Evolutionary conservation across 2,888 invertebrate species (phyloP), one percentile per base, ranked within the genome.

Genomic region (Apoda limacodes): DNA sequence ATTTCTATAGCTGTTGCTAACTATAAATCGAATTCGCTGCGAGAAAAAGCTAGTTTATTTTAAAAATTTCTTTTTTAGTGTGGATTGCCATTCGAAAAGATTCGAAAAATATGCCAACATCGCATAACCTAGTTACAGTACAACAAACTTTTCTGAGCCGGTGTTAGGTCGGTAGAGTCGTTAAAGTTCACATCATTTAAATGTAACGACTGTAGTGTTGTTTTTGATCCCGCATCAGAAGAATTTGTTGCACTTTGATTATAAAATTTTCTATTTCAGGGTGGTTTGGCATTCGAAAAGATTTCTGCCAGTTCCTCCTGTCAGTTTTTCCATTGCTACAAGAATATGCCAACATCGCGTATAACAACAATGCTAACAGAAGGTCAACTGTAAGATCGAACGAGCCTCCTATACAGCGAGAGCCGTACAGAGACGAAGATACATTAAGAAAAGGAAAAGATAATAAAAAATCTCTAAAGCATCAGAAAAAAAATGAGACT

Each of bases 201-300:
- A 19, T 19, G 19, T 19, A 19, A 19, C 19, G 9, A 9, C 9
- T 19, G 5, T 21, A 1, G 9, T 21, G 6, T 17, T 10, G 13
- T 30, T 10, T 1, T 10, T 24, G 13, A 25, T 31, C 15, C 12
- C 22, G 9, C 24, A n/a, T 22, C 5, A 22, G 6, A 22, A n/a
- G 5, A 15, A 6, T 19, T 6, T 19, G 5, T 19, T 19, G 19
- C 6, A 9, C 13, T 9, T 10, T 25, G 3, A 22, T 11, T n/a
- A 22, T 5, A 23, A 14, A 26, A 12, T 20, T 29, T 25, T 22
- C 37, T 45, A 51, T 83, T 84, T 34, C 71, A 95, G 95, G 97
- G 97, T 98, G 98, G 98, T 99, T 98, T 71, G 99, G 98, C 30
- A 93, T 99, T 50, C 86, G 98, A 28, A 96, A 96, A 82, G 98